A percentile compares a stretch with the other conserved stretches of the same genome.
Conservation (phyloP, 2,113 vertebrate genomes). For the Conger conger region DNA sequence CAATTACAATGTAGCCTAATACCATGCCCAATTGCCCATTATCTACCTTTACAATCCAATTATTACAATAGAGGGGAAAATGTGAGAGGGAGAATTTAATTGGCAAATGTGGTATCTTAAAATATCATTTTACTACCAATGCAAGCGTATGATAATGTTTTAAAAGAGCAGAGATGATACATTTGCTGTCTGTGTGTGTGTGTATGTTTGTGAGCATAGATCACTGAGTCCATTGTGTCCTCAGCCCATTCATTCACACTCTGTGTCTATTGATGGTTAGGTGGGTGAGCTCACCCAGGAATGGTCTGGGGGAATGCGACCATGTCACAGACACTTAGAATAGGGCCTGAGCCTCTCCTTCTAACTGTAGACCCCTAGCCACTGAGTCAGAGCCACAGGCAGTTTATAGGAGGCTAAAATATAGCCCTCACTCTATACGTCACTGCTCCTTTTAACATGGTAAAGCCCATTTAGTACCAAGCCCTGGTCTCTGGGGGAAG, state of each 20-base stretch:
- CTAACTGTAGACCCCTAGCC: neutral
- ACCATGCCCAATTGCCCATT: neutral
- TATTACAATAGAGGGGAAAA: neutral
- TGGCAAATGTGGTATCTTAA: too few relatives aligned
- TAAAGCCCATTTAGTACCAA: neutral
- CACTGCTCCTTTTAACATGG: neutral
- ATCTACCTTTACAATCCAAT: neutral
- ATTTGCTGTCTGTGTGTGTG: neutral
- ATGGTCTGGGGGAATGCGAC: neutral
- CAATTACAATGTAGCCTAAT: neutral
- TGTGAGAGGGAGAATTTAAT: neutral
- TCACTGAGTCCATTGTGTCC: neutral
- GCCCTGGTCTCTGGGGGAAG: neutral
- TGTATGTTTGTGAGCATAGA: neutral
- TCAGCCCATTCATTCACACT: neutral
- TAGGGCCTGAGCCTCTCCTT: neutral
- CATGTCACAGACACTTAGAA: neutral
- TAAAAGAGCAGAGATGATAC: neutral
- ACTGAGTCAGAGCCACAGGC: neutral
- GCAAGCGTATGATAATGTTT: neutral
- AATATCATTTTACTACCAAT: neutral
- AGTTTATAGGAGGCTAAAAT: neutral
- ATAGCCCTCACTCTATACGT: neutral
- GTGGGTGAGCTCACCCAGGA: neutral
- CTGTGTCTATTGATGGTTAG: neutral